A percentile compares a stretch with the other conserved stretches of the same genome.
Conservation (phyloP, 2,888 invertebrate genomes). For the Nasonia oneida region DNA sequence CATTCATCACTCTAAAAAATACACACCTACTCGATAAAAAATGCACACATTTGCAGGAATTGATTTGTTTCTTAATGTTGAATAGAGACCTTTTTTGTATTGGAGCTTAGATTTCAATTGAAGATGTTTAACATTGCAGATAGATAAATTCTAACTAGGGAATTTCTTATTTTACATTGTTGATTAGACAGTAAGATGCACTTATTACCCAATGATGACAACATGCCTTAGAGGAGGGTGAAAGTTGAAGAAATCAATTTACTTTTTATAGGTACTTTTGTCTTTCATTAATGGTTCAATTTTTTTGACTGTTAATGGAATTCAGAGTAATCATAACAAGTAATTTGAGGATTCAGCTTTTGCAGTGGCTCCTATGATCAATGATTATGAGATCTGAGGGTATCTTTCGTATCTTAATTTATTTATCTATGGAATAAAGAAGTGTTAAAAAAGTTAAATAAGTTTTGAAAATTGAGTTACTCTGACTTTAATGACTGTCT, state of each 20-base stretch:
- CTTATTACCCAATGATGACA: slow-evolving; percentile 73
- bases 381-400: slow-evolving; percentile 76
- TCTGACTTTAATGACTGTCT: background rate
- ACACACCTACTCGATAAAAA: no score
- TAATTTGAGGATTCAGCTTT: slow-evolving; percentile 62
- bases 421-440: slow-evolving; percentile 19
- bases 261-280: slow-evolving; percentile 47
- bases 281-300: background rate
- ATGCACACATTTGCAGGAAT: background rate
- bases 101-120: background rate
- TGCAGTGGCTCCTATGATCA: slow-evolving; percentile 74
- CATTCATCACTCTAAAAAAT: no score
- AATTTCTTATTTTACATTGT: background rate
- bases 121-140: no score
- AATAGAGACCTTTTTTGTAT: background rate
- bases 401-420: background rate
- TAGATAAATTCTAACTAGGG: background rate
- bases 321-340: background rate
- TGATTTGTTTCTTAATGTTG: background rate
- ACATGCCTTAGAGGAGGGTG: slow-evolving; percentile 72
- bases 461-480: slow-evolving; percentile 12
- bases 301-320: background rate
- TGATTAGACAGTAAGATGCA: background rate
- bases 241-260: slow-evolving; percentile 62
- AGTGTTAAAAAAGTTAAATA: background rate